phyloP scores from a whole-genome alignment of 1,140 invertebrate genomes.

The Zaprionus nigranus region DNA sequence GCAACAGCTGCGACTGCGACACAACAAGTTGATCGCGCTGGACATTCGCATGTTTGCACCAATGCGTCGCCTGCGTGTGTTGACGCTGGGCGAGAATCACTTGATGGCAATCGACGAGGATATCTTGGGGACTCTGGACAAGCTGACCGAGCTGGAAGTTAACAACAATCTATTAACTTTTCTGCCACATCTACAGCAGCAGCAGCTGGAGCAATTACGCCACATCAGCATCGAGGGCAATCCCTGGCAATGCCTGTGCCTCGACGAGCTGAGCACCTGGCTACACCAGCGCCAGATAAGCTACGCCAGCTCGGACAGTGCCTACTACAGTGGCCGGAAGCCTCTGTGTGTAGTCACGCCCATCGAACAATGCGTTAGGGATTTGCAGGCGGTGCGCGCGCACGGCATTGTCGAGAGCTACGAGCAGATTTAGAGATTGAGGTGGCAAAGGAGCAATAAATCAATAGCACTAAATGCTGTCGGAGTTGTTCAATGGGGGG shows the following conservation, averaged over 20 bases:
- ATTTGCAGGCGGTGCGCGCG: conserved; percentile 48
- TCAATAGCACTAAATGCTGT: conserved; percentile 71
- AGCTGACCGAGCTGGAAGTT: conserved; percentile 58
- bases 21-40: conserved; percentile 60
- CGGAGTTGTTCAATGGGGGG: conserved; percentile 21
- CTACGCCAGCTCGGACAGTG: conserved; percentile 56
- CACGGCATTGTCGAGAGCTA: conserved; percentile 64
- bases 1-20: conserved; percentile 53
- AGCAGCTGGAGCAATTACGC: conserved; percentile 43
- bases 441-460: conserved; percentile 54
- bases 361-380: conserved; percentile 59
- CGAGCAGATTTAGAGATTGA: conserved; percentile 51
- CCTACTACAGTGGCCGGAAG: conserved; percentile 66
- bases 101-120: conserved; percentile 57
- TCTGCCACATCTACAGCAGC: conserved; percentile 45
- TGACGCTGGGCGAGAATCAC: conserved; percentile 66
- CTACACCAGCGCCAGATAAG: conserved; percentile 50
- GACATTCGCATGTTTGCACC: conserved; percentile 72
- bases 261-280: conserved; percentile 68
- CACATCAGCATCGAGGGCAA: conserved; percentile 74
- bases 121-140: conserved; percentile 47
- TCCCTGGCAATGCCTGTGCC: conserved; percentile 78
- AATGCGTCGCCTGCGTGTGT: conserved; percentile 54
- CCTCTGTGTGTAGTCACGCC: conserved; percentile 74
- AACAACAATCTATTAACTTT: conserved; percentile 76